Percentiles rank a stretch among this genome's conserved stretches.
These are phyloP conservation scores for Melospiza georgiana DNA, from an alignment of 2,113 vertebrate species.

Conservation along the genomic window DNA sequence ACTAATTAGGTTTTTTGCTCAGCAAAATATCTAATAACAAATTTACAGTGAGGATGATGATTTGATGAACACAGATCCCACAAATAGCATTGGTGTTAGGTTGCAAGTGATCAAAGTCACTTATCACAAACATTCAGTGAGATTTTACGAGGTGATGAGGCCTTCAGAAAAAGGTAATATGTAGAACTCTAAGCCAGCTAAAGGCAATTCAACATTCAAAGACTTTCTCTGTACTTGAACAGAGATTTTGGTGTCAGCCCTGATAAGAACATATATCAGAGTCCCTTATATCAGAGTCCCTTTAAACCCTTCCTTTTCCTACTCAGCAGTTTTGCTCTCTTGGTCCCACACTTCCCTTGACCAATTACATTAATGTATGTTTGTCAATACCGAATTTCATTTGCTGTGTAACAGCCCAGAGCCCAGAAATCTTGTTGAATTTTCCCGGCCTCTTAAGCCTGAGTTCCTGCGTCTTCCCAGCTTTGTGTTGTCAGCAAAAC, in stretches of 20 bases:
- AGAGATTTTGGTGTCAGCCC: accelerated
- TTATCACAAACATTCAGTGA: neutral
- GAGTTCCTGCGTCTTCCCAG: conserved; percentile 50
- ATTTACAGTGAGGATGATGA: neutral
- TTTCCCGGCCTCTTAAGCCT: conserved; percentile 68
- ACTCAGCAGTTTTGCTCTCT: conserved; percentile 53
- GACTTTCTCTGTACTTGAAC: neutral
- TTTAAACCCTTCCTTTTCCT: conserved; percentile 1
- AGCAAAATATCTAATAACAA: neutral
- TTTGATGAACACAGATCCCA: neutral
- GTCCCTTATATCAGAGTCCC: neutral
- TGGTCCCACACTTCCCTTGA: conserved; percentile 8
- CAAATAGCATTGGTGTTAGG: neutral
- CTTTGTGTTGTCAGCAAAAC: conserved; percentile 79
- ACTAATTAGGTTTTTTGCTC: accelerated
- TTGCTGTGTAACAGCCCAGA: conserved; percentile 49
- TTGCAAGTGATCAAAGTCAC: neutral
- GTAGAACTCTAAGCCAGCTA: neutral
- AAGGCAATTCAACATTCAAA: neutral
- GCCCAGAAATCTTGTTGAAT: conserved; percentile 70
- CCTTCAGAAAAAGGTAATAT: neutral
- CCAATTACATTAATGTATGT: conserved; percentile 68
- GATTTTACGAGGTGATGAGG: neutral
- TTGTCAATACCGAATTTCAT: conserved; percentile 78
- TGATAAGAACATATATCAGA: neutral